phyloP scores from a whole-genome alignment of 2,888 invertebrate species.

The Cabera pusaria region DNA sequence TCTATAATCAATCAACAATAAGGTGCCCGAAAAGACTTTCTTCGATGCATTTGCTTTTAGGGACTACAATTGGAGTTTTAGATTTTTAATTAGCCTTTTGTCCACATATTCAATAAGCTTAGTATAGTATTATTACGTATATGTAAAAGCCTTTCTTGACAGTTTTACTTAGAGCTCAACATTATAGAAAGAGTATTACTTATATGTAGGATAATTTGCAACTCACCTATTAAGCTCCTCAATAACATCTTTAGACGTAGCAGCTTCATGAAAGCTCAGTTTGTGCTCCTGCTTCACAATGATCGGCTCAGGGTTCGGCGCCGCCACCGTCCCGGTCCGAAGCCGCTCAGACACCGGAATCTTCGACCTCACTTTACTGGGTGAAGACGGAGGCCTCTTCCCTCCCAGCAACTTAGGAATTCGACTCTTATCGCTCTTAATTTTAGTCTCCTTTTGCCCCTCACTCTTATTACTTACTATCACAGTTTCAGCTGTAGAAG shows the following conservation, averaged over 20 bases:
- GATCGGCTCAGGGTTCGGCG: conserved; percentile 56
- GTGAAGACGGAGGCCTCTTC: conserved; percentile 75
- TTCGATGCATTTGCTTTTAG: too few relatives aligned
- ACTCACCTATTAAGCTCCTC: conserved; percentile 86
- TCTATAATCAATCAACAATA: too few relatives aligned
- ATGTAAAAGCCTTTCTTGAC: too few relatives aligned
- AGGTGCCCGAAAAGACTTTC: too few relatives aligned
- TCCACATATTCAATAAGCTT: too few relatives aligned
- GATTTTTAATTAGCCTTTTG: too few relatives aligned
- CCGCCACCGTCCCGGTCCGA: conserved; percentile 41
- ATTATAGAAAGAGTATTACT: too few relatives aligned
- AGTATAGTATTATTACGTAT: too few relatives aligned
- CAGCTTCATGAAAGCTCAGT: conserved; percentile 88
- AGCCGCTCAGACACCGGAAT: conserved; percentile 66
- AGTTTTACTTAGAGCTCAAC: too few relatives aligned
- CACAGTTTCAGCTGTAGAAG: conserved; percentile 88
- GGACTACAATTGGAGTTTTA: too few relatives aligned
- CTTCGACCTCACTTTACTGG: conserved; percentile 63
- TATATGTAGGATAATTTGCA: too few relatives aligned
- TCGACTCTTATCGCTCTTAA: conserved; percentile 79
- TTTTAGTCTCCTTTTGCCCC: conserved; percentile 56
- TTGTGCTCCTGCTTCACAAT: conserved; percentile 83
- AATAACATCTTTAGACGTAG: conserved; percentile 90
- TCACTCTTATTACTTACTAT: conserved; percentile 85
- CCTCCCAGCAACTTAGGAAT: conserved; percentile 80